Evolutionary conservation across 2,888 invertebrate genomes (phyloP).

Genomic region (Listrodromus nycthemerus): DNA sequence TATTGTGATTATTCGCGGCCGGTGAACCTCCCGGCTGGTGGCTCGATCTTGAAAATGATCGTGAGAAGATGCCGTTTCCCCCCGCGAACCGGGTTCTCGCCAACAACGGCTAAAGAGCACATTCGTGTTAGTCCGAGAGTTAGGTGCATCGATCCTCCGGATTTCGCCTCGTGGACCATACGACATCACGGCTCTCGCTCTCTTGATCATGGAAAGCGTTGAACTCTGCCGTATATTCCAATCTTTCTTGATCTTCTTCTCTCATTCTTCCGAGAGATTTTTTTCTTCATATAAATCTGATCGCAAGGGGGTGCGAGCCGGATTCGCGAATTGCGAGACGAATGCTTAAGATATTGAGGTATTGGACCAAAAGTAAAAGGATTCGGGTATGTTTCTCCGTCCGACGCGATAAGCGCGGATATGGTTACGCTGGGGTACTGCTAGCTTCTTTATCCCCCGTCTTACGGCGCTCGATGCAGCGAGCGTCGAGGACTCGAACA

Average conservation of each 20-base stretch:
- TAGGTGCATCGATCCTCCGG: conserved; percentile 66
- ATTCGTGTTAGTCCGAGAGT: conserved; percentile 69
- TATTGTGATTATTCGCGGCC: conserved; percentile 55
- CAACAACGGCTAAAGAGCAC: conserved; percentile 68
- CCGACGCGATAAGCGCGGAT: conserved; percentile 65
- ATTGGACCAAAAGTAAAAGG: conserved; percentile 65
- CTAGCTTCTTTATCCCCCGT: conserved; percentile 19
- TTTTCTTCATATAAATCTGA: conserved; percentile 20
- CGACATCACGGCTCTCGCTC: conserved; percentile 47
- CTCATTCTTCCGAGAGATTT: conserved; percentile 1
- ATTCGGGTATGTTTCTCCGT: conserved; percentile 70
- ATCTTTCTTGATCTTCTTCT: conserved; percentile 44
- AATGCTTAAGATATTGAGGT: conserved; percentile 66
- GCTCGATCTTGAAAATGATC: conserved; percentile 64
- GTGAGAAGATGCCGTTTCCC: conserved; percentile 67
- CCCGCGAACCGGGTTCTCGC: conserved; percentile 63
- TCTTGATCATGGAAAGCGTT: conserved; percentile 54
- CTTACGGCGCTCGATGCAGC: conserved; percentile 9
- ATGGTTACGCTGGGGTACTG: conserved; percentile 49
- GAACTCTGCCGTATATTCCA: conserved; percentile 59
- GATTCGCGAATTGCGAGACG: conserved; percentile 43
- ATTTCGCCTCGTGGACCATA: conserved; percentile 43
- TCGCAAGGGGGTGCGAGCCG: conserved; percentile 10
- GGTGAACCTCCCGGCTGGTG: conserved; percentile 27
- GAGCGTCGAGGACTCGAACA: conserved; percentile 7